Evolutionary conservation across 2,888 invertebrate species (phyloP), one percentile per base, ranked within the genome.

Genomic region (Argyra leucocephala): DNA sequence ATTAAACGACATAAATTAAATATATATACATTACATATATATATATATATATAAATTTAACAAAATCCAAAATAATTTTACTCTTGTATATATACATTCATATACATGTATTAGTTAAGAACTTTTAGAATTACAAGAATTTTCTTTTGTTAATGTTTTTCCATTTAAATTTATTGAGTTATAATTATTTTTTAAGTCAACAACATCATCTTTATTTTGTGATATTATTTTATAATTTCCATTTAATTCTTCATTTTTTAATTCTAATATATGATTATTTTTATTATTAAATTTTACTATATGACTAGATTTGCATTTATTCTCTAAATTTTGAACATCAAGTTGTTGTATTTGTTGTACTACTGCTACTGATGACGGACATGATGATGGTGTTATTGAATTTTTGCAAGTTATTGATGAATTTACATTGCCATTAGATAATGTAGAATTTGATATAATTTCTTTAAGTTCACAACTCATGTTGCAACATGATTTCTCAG

Each of bases 401-500:
- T 31, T 31, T 31, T 5, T 31, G 10, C 10, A 31, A 10, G 6
- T 7, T 31, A 10, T 5, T 31, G 31, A 31, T 7, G 5, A 7
- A 31, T 31, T 31, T 7, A 48, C 5, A 48, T 48, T 48, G 12
- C 31, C 31, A 31, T 31, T 31, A 7, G 10, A 9, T 37, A 12
- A 10, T 37, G 48, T 18, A 18, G 48, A 48, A 18, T 18, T 18
- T 18, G 48, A 12, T 12, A 48, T 15, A 48, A 48, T 48, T 48
- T 48, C 48, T 48, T 48, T 48, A 18, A 48, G 15, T 12, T 48
- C 15, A 18, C 18, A 5, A 48, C 5, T 12, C 5, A 48, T 48
- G 18, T 48, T 48, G 18, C 82, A 82, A 68, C 82, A 82, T 67
- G 79, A 79, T 67, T 76, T 77, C 22, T 74, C 72, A 66, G 76